Base-by-base conservation (phyloP, 2,113 vertebrate genomes). In the Ornithorhynchus anatinus region DNA sequence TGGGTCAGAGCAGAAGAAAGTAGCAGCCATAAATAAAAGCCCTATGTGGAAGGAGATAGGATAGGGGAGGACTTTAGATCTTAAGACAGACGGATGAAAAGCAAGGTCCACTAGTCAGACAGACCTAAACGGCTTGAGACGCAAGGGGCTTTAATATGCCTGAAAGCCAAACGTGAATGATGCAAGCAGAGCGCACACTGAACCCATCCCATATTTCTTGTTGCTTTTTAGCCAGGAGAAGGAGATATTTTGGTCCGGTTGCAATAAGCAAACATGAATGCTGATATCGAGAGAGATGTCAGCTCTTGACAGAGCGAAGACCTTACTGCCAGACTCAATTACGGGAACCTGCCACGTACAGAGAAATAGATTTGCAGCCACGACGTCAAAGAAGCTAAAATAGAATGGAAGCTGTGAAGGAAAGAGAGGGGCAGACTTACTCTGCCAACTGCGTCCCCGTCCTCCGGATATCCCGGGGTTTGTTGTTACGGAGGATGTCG, bases 311-410 rank as follows among this genome's bases (percentile, higher is more conserved):
- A 86, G 70, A 53, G 62, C 69, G 85, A 62, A 59, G 88, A 85
- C 77, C 75, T 82, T 59, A 56, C 68, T 89, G 85, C 86, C 87
- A 85, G 75, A 88, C 43, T 36, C 72, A 84, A 90, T 88, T 88
- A 86, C 64, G 40, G 71, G 71, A 78, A 72, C 33, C 59, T 81
- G 69, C 42, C 69, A 67, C 0, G 0, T 74, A 51, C 44, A 59
- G 74, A 60, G 69, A 72, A 68, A 32, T 74, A 86, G 59, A 81
- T 66, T 44, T 80, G 64, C 61, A 59, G 71, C 53, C 31, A 69
- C 79, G 68, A 79, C 57, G 57, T 17, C 66, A 56, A 78, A 80
- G 70, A 73, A 33, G 67, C 68, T 84, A 23, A 56, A 61, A 23
- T 56, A 40, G 85, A 84, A 68, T 23, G 12, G 22, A 25, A 23